Evolutionary conservation across 1,140 invertebrate species (phyloP).

Genomic region (Sycobia sp.): DNA sequence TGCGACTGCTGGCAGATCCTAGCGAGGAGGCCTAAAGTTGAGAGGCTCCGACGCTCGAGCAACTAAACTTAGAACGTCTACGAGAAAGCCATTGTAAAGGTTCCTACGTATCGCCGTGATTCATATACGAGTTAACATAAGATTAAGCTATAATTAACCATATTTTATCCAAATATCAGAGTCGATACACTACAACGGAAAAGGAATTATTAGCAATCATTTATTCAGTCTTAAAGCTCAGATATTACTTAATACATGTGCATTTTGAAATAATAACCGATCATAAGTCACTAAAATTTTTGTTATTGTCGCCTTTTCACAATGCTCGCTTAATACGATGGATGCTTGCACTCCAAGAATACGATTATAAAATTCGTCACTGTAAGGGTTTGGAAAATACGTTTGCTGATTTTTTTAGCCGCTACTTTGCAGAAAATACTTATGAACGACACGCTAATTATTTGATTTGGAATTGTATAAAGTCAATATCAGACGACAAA

Average conservation of each 20-base stretch:
- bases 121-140: too few relatives aligned
- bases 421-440: background rate
- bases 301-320: slow-evolving; percentile 33
- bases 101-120: too few relatives aligned
- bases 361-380: slow-evolving; percentile 36
- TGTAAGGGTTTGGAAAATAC: slow-evolving; percentile 39
- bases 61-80: too few relatives aligned
- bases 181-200: slow-evolving; percentile 51
- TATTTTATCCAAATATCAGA: slow-evolving; percentile 37
- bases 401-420: slow-evolving; percentile 36
- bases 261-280: slow-evolving; percentile 55
- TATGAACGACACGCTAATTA: background rate
- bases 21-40: too few relatives aligned
- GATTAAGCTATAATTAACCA: background rate
- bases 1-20: too few relatives aligned
- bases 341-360: slow-evolving; percentile 37
- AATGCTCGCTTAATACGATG: slow-evolving; percentile 34
- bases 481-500: background rate
- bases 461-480: background rate
- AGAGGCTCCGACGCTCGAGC: too few relatives aligned
- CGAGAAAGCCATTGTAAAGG: too few relatives aligned
- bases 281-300: slow-evolving; percentile 51
- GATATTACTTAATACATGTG: slow-evolving; percentile 48
- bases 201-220: slow-evolving; percentile 55
- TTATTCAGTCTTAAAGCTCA: slow-evolving; percentile 46